Base-by-base conservation (phyloP, 2,888 invertebrate species). In the Eupelmus urozonus region DNA sequence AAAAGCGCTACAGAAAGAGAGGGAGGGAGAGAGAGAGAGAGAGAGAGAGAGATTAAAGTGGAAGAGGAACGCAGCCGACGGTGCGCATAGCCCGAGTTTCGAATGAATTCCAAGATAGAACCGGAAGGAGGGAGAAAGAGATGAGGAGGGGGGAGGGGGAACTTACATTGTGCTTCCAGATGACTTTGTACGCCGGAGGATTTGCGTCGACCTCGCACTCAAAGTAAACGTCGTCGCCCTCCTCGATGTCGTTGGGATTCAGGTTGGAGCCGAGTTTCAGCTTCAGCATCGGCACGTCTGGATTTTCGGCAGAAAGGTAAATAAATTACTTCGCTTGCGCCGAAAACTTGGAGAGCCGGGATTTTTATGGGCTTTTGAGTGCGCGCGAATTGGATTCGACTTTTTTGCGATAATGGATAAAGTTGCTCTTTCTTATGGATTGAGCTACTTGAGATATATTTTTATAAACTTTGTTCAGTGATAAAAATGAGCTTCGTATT, bases 111-210 rank as follows among this genome's bases (percentile, higher is more conserved):
- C 72, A n/a, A 29, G 62, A 62, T 49, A 59, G 51, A 49, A 40
- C 0, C n/a, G n/a, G 16, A 34, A 53, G 9, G 18, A 25, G 16
- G 13, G 34, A 4, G 51, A 29, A 45, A 20, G 23, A 1, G n/a
- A n/a, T n/a, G n/a, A n/a, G n/a, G 55, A 13, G 16, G 49, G 11
- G 0, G 25, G 16, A 42, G 27, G 0, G 20, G 20, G 27, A 81
- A 94, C 95, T 94, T 91, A 95, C 95, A 90, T 95, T 94, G 90
- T 95, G 95, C 85, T 93, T 93, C 95, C 95, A 95, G 79, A 95
- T 91, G 84, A 95, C 94, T 92, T 95, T 95, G 90, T 95, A 94
- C 84, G 95, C 94, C 88, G 91, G 92, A 16, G 95, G 95, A 91
- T 95, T 95, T 82, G 95, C 94, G 87, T 93, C 92, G 84, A 95